Evolutionary conservation across 2,797 vertebrate genomes (phyloP).

Genomic region (Argya squamiceps): DNA sequence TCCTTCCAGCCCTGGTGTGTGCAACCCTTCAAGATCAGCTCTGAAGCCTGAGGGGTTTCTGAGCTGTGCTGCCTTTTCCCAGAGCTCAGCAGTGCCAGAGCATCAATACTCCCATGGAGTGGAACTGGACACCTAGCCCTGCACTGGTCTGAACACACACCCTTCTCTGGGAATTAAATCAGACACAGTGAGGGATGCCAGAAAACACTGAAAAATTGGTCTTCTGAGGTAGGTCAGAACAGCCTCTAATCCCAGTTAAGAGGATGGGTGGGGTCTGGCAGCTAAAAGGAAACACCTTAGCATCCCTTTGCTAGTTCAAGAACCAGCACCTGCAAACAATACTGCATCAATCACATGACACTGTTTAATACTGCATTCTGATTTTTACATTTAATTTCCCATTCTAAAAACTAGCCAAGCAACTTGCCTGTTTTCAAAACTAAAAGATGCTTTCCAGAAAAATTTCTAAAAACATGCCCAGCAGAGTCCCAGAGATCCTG

Average conservation of each 20-base stretch:
- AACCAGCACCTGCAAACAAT: not conserved
- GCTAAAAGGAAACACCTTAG: not conserved
- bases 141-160: not conserved
- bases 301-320: not conserved
- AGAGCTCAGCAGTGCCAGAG: not conserved
- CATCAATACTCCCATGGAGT: not conserved
- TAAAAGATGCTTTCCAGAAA: conserved; percentile 26
- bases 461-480: conserved; percentile 7
- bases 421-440: conserved; percentile 7
- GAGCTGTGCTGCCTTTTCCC: not conserved
- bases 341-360: not conserved
- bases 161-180: conserved; percentile 3
- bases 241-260: not conserved
- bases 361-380: not conserved
- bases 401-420: conserved; percentile 15
- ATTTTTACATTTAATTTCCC: conserved; percentile 12
- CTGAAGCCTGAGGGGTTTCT: not conserved
- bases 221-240: not conserved
- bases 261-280: not conserved
- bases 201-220: not conserved
- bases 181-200: not conserved
- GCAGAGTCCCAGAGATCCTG: conserved; percentile 23
- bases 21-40: not conserved
- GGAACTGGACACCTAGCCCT: not conserved
- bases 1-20: not conserved